Evolutionary conservation across 2,797 vertebrate genomes (phyloP).

Genomic region (Microhierax caerulescens): DNA sequence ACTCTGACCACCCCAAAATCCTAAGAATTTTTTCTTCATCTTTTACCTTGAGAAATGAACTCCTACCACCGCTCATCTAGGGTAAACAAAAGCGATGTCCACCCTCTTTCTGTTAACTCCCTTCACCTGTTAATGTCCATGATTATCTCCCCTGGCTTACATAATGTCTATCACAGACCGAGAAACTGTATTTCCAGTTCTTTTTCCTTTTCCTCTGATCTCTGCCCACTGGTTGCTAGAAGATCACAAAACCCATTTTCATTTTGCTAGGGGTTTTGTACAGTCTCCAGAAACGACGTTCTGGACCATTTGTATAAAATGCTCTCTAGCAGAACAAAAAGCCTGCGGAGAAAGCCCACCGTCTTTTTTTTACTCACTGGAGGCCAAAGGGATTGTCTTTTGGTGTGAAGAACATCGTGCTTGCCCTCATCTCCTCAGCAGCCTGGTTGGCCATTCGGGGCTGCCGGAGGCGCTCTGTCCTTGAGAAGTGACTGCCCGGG

Average conservation of each 20-base stretch:
- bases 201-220: neutral
- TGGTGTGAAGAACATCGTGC: conserved; percentile 86
- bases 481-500: conserved; percentile 48
- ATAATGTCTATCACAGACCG: neutral
- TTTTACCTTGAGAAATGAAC: neutral
- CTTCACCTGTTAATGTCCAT: neutral
- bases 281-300: neutral
- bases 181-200: neutral
- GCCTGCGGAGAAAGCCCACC: neutral
- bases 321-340: neutral
- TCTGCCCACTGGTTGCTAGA: accelerated
- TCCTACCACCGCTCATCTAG: accelerated
- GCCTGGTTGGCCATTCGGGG: conserved; percentile 70
- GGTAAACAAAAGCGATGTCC: neutral
- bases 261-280: neutral
- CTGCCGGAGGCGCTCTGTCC: conserved; percentile 63
- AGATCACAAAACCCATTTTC: neutral
- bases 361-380: conserved; percentile 80
- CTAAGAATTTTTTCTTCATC: neutral
- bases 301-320: neutral
- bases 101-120: neutral
- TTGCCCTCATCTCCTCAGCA: conserved; percentile 70
- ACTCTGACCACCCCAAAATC: neutral
- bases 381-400: conserved; percentile 82
- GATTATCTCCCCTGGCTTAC: neutral